Percentiles rank a stretch among this genome's conserved stretches.
Conservation (phyloP, 1,140 invertebrate genomes). For the Epicauta chinensis region DNA sequence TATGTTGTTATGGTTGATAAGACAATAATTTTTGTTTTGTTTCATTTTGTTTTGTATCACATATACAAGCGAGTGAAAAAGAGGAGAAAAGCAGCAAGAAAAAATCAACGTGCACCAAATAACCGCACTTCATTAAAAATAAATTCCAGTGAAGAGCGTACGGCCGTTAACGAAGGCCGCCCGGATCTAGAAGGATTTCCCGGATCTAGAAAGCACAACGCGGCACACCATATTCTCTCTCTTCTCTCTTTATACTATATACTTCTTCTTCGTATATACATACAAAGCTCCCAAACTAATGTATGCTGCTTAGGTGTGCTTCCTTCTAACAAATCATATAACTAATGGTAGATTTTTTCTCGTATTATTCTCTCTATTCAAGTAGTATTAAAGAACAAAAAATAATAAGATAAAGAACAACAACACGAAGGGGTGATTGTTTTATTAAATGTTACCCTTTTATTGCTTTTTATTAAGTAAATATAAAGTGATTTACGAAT, state of each 20-base stretch:
- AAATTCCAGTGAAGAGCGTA: constrained; percentile 27
- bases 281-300: constrained; percentile 1
- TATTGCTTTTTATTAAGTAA: too few relatives aligned
- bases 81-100: neutral
- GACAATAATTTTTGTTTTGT: too few relatives aligned
- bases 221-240: constrained; percentile 4
- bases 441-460: too few relatives aligned
- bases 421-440: too few relatives aligned
- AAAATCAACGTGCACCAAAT: neutral
- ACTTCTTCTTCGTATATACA: neutral
- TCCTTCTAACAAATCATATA: neutral
- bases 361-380: neutral
- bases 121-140: constrained; percentile 30
- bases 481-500: too few relatives aligned
- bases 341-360: neutral
- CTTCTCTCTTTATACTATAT: neutral
- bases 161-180: constrained; percentile 23
- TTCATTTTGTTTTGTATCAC: too few relatives aligned
- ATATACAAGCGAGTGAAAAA: too few relatives aligned
- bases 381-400: too few relatives aligned
- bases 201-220: constrained; percentile 19
- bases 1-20: too few relatives aligned
- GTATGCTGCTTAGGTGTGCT: constrained; percentile 1
- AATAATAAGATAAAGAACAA: too few relatives aligned
- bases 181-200: constrained; percentile 26